A percentile compares a stretch with the other conserved stretches of the same genome.
phyloP scores from a whole-genome alignment of 37 sponge, comb jelly and placozoan genomes.

The Oopsacas minuta region DNA sequence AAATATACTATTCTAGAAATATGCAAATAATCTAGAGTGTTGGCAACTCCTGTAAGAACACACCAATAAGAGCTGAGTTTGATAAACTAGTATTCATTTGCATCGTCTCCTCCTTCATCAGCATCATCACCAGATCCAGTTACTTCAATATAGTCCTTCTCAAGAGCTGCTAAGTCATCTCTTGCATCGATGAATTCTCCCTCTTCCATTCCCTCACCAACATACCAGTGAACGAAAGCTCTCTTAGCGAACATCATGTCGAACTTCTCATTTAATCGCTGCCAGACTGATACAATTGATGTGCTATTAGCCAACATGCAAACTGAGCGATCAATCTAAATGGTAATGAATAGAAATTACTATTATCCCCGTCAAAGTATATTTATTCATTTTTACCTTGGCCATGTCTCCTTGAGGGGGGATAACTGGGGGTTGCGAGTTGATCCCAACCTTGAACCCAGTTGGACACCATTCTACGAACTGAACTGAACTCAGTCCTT shows the following conservation, averaged over 20 bases:
- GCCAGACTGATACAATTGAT: background rate
- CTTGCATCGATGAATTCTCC: constrained; percentile 24
- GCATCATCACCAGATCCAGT: background rate
- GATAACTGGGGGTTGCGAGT: background rate
- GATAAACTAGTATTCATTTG: background rate
- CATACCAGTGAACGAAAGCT: constrained; percentile 22
- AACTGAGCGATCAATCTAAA: constrained; percentile 15
- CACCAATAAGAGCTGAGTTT: background rate
- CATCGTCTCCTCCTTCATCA: background rate
- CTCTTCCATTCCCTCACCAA: constrained; percentile 26
- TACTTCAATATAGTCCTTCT: constrained; percentile 18
- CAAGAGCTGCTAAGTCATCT: constrained; percentile 39
- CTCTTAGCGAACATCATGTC: constrained; percentile 15
- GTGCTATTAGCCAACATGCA: constrained; percentile 7
- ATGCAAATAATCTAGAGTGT: background rate
- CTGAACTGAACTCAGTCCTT: constrained; percentile 1
- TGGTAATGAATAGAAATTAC: background rate
- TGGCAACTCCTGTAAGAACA: background rate
- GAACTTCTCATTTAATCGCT: background rate
- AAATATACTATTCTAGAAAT: constrained; percentile 12
- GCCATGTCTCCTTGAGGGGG: constrained; percentile 17
- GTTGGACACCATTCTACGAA: constrained; percentile 17
- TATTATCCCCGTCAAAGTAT: background rate
- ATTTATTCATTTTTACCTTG: background rate
- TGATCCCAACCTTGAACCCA: constrained; percentile 10